phyloP scores from a whole-genome alignment of 2,797 vertebrate species.

The Poeciliopsis presidionis region DNA sequence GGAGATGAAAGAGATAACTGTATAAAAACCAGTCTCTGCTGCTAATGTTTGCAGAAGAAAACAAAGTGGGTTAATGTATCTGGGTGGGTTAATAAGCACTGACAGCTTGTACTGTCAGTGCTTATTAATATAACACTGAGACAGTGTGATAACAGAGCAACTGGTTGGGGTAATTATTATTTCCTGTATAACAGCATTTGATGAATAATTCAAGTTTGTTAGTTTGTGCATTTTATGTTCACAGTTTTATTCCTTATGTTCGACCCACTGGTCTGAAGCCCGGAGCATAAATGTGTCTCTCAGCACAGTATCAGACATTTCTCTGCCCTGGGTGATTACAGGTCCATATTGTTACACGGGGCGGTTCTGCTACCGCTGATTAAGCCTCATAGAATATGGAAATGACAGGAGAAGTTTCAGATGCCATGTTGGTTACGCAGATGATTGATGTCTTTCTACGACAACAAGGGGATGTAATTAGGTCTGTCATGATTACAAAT shows the following conservation, averaged over 20 bases:
- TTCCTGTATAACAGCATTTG: slow-evolving; percentile 11
- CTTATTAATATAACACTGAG: slow-evolving; percentile 15
- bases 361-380: background rate
- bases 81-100: slow-evolving; percentile 17
- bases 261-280: background rate
- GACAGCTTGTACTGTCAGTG: slow-evolving; percentile 1
- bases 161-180: background rate
- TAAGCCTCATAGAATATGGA: background rate
- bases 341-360: background rate
- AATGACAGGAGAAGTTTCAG: background rate
- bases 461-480: background rate
- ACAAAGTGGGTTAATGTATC: slow-evolving; percentile 35
- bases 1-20: slow-evolving; percentile 54
- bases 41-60: slow-evolving; percentile 26
- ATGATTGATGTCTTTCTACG: background rate
- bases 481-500: no score
- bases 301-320: background rate
- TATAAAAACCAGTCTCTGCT: slow-evolving; percentile 2
- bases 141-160: background rate
- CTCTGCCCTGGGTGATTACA: background rate
- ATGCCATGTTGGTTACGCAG: background rate
- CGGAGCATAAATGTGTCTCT: background rate
- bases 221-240: background rate
- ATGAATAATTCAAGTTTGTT: slow-evolving; percentile 10
- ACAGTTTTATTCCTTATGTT: background rate